Evolutionary conservation across 2,888 invertebrate species (phyloP).

Genomic region (Heteropelma amictum): DNA sequence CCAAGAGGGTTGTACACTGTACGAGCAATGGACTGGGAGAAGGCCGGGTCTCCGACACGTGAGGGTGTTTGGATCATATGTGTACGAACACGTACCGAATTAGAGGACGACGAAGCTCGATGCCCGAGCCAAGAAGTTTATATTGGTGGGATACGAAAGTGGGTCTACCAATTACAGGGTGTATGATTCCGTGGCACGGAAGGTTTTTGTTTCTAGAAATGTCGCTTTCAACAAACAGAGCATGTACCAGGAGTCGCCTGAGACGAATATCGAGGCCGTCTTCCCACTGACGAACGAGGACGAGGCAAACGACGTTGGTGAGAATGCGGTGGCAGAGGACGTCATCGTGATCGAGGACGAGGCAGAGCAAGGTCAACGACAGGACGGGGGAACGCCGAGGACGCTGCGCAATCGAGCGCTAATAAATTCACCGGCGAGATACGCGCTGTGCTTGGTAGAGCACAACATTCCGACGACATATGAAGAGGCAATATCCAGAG

Average conservation of each 20-base stretch:
- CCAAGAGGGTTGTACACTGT: background rate
- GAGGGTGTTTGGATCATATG: slow-evolving; percentile 57
- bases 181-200: slow-evolving; percentile 21
- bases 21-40: slow-evolving; percentile 30
- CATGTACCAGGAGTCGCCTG: background rate
- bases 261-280: slow-evolving; percentile 3
- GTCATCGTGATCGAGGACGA: slow-evolving; percentile 20
- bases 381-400: background rate
- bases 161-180: slow-evolving; percentile 10
- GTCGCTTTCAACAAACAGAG: slow-evolving; percentile 19
- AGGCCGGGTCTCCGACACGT: slow-evolving; percentile 36
- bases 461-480: slow-evolving; percentile 27
- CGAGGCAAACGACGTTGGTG: slow-evolving; percentile 2
- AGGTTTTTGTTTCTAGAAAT: slow-evolving; percentile 12
- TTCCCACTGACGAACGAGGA: slow-evolving; percentile 16
- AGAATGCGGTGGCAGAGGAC: slow-evolving; percentile 11
- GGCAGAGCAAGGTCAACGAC: background rate
- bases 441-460: slow-evolving; percentile 33
- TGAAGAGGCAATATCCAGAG: slow-evolving; percentile 31
- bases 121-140: slow-evolving; percentile 26
- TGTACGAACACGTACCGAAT: slow-evolving; percentile 60
- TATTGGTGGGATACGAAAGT: slow-evolving; percentile 21
- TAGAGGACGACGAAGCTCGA: slow-evolving; percentile 41
- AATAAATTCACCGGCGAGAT: slow-evolving; percentile 21
- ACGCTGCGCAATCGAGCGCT: slow-evolving; percentile 25